Evolutionary conservation across 1,140 invertebrate genomes (phyloP), one percentile per base, ranked within the genome.

Genomic region (Musca domestica): DNA sequence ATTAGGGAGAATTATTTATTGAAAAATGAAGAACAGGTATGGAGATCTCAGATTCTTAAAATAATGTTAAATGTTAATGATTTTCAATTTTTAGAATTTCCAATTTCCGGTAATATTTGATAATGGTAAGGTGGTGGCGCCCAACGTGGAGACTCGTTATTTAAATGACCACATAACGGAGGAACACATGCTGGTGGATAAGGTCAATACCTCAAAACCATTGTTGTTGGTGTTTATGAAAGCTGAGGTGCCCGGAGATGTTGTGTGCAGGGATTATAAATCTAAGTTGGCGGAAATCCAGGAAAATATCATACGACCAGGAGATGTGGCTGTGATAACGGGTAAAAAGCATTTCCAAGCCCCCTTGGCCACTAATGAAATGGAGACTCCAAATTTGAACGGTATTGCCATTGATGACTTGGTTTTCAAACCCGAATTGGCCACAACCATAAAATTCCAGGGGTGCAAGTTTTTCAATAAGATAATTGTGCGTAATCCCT

Each of bases 171-270:
- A 80, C 48, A 68, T 71, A 0, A 17, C 67, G 2, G 20, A 6
- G 0, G 70, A 80, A 23, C 77, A 80, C 56, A 54, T 80, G 9
- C 27, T 80, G 0, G 41, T 27, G 17, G 41, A 34, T n/a, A 47
- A 48, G 25, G 19, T 30, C 1, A 12, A 47, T 15, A 17, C 34
- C 0, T 41, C 19, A 23, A 63, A 41, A 46, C 68, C 71, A 0
- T 17, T 76, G 0, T 67, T 74, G 15, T 52, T 80, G 0, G 73
- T 80, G 17, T 76, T 80, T 63, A 73, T 77, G 74, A 71, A 73
- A 51, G 74, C 69, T 9, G 67, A 52, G 1, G 30, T 77, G 3
- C 54, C 71, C 46, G 76, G 76, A 0, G 30, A 76, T 56, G n/a
- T 80, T 0, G 15, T 70, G 3, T 76, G 72, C 22, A 23, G 64